These are phyloP conservation scores for Pica pica DNA, from an alignment of 2,113 vertebrate species.

Conservation along the genomic window DNA sequence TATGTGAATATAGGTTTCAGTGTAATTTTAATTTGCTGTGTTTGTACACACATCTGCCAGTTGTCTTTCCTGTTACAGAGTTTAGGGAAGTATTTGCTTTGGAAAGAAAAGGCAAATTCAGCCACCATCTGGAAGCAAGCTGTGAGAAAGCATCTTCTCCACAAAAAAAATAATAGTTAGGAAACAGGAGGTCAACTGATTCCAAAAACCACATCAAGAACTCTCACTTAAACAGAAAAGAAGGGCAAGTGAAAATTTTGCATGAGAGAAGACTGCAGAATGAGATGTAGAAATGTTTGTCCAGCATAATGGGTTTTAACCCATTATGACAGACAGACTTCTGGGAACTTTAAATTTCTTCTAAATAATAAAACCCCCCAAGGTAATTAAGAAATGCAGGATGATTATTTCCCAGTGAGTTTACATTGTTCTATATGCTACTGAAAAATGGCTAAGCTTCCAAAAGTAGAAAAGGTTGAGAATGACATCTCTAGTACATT, in stretches of 20 bases:
- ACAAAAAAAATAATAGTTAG: neutral
- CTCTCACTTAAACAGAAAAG: neutral
- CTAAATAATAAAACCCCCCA: neutral
- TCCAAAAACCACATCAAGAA: neutral
- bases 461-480: neutral
- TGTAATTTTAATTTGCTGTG: neutral
- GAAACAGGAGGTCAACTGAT: neutral
- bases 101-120: neutral
- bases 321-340: neutral
- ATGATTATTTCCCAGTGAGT: neutral
- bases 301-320: neutral
- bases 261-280: neutral
- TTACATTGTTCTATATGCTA: neutral
- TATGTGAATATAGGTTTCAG: neutral
- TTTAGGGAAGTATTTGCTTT: neutral
- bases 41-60: neutral
- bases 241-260: neutral
- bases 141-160: neutral
- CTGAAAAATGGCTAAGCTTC: neutral
- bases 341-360: neutral
- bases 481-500: neutral
- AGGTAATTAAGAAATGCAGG: neutral
- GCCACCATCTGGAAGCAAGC: neutral
- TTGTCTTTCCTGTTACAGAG: neutral
- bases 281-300: neutral